Evolutionary conservation across 2,888 invertebrate species (phyloP), one percentile per base, ranked within the genome.

Genomic region (Erynnis tages): DNA sequence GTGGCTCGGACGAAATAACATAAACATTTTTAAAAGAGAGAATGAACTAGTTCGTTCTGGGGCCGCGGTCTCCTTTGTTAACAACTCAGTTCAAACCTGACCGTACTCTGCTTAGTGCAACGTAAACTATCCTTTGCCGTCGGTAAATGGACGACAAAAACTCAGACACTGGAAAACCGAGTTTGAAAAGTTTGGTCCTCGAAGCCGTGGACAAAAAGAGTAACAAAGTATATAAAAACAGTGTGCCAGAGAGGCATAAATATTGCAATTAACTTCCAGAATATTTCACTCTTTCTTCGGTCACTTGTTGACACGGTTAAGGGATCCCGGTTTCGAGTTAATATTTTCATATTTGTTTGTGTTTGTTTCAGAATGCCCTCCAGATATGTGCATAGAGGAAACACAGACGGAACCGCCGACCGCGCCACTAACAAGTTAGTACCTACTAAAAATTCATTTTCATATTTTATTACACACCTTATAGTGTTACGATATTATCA

Each of bases 361-460:
- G 6, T 59, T 79, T 80, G 73, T 84, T 86, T 13, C 79, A 87
- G 87, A 87, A 62, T 73, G 76, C 53, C 67, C 74, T 6, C 69
- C 80, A 6, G 79, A 80, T 19, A 58, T 75, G 32, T 70, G 75
- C 60, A 64, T 72, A 53, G 82, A 81, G 54, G 82, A 83, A 54
- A 61, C 63, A 3, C 78, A 74, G 35, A 66, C 62, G 3, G 79
- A 82, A 49, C 46, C 68, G 2, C 67, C 73, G 4, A 59, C 71
- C 2, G 78, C 73, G 0, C 72, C 77, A 1, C 55, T 79, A 13
- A 83, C 82, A 8, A 87, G 87, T 87, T 57, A 83, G 81, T 74
- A 38, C 8, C 23, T 34, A 21, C 17, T 17, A 34, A 54, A 54
- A 43, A 16, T 34, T n/a, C 13, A 34, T 34, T 34, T 34, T 8